Evolutionary conservation across 64 coral and sea anemone genomes (phyloP).

Genomic region (Trachythela sp.): DNA sequence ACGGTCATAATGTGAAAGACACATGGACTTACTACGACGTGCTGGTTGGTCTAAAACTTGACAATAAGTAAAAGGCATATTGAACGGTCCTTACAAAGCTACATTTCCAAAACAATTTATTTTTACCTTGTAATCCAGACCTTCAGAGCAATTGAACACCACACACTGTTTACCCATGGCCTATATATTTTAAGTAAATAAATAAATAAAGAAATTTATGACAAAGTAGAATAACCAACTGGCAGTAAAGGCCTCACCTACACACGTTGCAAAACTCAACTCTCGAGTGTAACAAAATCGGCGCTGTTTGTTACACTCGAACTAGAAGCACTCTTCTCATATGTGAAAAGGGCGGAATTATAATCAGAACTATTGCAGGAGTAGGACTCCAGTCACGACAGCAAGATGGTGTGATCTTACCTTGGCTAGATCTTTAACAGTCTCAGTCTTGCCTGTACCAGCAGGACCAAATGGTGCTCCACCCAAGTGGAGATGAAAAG

Average conservation of each 20-base stretch:
- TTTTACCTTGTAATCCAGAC: conserved; percentile 92
- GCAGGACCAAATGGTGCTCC: conserved; percentile 96
- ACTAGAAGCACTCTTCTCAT: no score
- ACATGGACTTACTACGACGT: no score
- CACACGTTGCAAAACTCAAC: no score
- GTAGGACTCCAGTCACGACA: no score
- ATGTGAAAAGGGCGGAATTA: no score
- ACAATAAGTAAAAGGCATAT: neutral
- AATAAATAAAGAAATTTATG: neutral
- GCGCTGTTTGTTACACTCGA: no score
- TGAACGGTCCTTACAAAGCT: neutral
- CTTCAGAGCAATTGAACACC: conserved; percentile 97
- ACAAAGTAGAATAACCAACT: no score
- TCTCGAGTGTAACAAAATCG: no score
- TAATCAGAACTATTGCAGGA: neutral
- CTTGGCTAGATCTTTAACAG: conserved; percentile 96
- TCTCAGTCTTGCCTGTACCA: conserved; percentile 93
- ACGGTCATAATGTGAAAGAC: no score
- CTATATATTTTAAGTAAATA: conserved; percentile 23
- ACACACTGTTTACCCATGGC: conserved; percentile 95
- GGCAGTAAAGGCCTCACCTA: no score
- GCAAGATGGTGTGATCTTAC: neutral
- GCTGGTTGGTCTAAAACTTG: no score
- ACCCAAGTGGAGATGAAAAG: conserved; percentile 74
- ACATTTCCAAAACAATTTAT: neutral